These are phyloP conservation scores for Hemiscyllium ocellatum DNA, from an alignment of 2,113 vertebrate genomes.

Conservation along the genomic window DNA sequence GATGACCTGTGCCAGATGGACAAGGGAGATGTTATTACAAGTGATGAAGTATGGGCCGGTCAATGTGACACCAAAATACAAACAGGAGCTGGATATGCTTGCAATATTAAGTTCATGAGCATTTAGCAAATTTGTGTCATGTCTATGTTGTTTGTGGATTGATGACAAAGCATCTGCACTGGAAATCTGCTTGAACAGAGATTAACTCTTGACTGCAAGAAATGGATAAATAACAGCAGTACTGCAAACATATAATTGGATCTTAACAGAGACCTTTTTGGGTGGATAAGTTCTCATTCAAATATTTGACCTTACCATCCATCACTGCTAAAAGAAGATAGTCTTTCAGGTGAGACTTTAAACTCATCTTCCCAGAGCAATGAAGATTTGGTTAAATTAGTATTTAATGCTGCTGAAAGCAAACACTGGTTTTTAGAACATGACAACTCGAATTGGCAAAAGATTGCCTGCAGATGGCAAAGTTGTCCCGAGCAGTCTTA, in stretches of 20 bases:
- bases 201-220: not conserved
- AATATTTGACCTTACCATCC: not conserved
- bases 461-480: too few species aligned
- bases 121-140: not conserved
- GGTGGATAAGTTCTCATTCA: not conserved
- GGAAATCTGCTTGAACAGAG: not conserved
- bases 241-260: not conserved
- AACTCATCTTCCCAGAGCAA: not conserved
- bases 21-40: not conserved
- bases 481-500: too few species aligned
- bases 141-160: not conserved
- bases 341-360: not conserved
- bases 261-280: not conserved
- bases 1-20: not conserved
- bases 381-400: too few species aligned
- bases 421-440: too few species aligned
- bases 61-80: slow-evolving; percentile 22
- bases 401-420: too few species aligned
- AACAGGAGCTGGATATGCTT: not conserved
- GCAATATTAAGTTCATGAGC: not conserved
- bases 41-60: not conserved
- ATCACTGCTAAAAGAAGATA: not conserved
- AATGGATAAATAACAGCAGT: not conserved
- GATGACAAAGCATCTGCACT: not conserved
- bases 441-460: too few species aligned